Base-by-base conservation (phyloP, 2,113 vertebrate species). In the Cervus canadensis region DNA sequence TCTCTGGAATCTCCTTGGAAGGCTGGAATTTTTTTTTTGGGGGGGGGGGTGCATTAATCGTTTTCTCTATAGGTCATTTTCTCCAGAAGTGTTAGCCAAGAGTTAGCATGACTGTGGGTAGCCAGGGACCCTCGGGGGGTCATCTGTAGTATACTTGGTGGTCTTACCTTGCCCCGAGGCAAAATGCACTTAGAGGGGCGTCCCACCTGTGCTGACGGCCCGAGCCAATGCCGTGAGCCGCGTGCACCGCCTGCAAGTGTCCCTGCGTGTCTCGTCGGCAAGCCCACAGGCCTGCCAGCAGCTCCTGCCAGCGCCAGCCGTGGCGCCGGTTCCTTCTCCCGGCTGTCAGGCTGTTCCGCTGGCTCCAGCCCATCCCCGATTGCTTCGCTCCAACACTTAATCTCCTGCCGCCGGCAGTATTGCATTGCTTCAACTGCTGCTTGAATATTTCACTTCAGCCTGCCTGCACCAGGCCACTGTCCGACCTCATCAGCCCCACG, bases 1-100 rank as follows among this genome's bases (percentile, higher is more conserved):
- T 98, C 97, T 93, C 97, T 91, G 90, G 94, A 96, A 96, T 98
- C 97, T 28, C 67, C 19, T 48, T 96, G 97, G 97, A 97, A 96
- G 95, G 48, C 28, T 90, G 87, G 0, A 0, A 36, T 81, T 97
- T 87, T 81, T 36, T 76, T 87, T 84, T 48, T 95, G 88, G 3
- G 88, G 94, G 40, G 40, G 40, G 40, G 40, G 40, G 40, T 4
- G 40, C 4, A 93, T 98, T 97, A 97, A 98, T 98, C 97, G 78
- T 97, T 95, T 96, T 87, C 85, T 83, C 90, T 40, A 13, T 93
- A 85, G 90, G 86, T 97, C 4, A n/a, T 95, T 98, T 97, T 94
- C 84, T 94, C 81, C 50, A 6, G 25, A 16, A 81, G 76, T 45
- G 60, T 96, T 88, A 52, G 95, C 91, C 97, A 0, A 57, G 50